phyloP scores from a whole-genome alignment of 92 coral and sea anemone genomes.

The Zoanthus sansibaricus region DNA sequence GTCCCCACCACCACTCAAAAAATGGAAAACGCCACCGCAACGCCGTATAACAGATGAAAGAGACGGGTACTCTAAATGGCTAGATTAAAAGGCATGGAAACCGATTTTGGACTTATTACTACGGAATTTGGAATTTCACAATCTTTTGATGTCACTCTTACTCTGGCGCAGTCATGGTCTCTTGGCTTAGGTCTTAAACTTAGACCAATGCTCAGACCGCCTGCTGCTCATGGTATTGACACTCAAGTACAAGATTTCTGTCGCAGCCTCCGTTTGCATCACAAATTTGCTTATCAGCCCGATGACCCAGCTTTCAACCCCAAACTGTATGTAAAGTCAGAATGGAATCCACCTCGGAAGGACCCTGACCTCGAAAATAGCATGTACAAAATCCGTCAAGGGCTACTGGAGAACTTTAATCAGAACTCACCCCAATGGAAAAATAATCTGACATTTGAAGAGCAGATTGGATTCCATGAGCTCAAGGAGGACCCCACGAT shows the following conservation, averaged over 20 bases:
- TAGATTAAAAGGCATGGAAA: neutral
- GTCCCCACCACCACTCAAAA: neutral
- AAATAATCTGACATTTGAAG: neutral
- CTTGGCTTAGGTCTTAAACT: neutral
- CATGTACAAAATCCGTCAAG: neutral
- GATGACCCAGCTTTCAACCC: conserved; percentile 6
- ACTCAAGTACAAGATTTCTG: conserved; percentile 3
- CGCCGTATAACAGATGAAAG: conserved; percentile 1
- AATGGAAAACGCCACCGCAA: neutral
- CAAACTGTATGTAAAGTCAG: neutral
- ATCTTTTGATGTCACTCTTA: neutral
- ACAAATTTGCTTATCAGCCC: conserved; percentile 1
- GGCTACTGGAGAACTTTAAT: neutral
- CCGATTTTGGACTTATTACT: neutral
- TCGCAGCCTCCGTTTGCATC: neutral
- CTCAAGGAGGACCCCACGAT: conserved; percentile 30
- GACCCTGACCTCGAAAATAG: neutral
- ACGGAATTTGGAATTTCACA: neutral
- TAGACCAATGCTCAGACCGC: neutral
- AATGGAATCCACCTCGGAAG: conserved; percentile 2
- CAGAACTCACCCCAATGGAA: neutral
- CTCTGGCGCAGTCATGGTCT: neutral
- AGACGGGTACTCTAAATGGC: neutral
- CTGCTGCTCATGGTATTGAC: neutral
- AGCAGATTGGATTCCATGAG: neutral